These are phyloP conservation scores for Tipula unca DNA, from an alignment of 2,888 invertebrate species.

Conservation along the genomic window DNA sequence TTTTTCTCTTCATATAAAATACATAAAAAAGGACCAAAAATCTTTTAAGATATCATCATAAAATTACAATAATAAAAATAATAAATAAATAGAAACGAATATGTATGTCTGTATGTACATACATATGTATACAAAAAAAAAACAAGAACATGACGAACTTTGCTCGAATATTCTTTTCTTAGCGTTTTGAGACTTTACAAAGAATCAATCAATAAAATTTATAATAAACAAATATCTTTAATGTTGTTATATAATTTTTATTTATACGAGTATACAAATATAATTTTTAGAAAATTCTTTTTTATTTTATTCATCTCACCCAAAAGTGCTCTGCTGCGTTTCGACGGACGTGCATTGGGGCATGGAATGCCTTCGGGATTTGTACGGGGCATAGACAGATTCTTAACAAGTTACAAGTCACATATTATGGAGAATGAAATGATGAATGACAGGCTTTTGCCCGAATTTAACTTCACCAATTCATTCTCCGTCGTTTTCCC, in stretches of 20 bases:
- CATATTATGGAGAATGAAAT: no score
- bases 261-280: background rate
- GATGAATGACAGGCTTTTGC: no score
- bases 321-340: no score
- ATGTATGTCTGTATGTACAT: background rate
- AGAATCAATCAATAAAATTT: conserved; percentile 16
- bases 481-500: no score
- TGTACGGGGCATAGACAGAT: no score
- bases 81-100: background rate
- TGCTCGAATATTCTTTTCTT: background rate
- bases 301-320: no score
- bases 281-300: background rate
- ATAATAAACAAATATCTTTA: background rate
- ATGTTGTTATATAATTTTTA: background rate
- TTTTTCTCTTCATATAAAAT: background rate
- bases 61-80: background rate
- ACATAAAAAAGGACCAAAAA: conserved; percentile 18
- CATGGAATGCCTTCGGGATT: no score
- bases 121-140: background rate
- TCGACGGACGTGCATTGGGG: no score
- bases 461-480: no score
- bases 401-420: no score
- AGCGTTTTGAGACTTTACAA: background rate
- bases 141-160: background rate
- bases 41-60: conserved; percentile 17